Evolutionary conservation across 2,888 invertebrate species (phyloP).

Genomic region (Onchidella celtica): DNA sequence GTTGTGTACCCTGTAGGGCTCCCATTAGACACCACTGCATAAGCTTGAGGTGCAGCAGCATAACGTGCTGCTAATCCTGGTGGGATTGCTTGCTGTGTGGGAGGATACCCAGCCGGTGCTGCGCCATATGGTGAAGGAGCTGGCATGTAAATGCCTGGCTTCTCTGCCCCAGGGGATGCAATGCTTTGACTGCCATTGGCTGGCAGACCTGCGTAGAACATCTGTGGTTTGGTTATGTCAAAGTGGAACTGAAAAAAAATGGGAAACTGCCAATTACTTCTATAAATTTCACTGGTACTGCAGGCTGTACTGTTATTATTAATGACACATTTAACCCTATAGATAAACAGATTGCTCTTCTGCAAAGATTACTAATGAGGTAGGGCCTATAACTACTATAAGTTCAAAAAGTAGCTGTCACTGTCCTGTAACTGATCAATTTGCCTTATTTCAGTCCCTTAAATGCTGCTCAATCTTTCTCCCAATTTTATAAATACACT

Average conservation of each 20-base stretch:
- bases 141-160: constrained; percentile 39
- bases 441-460: too few relatives aligned
- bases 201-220: constrained; percentile 46
- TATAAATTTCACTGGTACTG: too few relatives aligned
- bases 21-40: constrained; percentile 44
- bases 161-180: constrained; percentile 23
- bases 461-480: too few relatives aligned
- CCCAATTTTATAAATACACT: too few relatives aligned
- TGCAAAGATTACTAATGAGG: neutral
- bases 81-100: constrained; percentile 13
- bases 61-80: constrained; percentile 38
- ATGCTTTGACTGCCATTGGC: constrained; percentile 31
- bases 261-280: too few relatives aligned
- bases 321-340: too few relatives aligned
- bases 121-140: constrained; percentile 26
- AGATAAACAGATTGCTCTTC: neutral
- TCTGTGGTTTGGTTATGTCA: constrained; percentile 4
- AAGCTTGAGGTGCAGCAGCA: constrained; percentile 44
- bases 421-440: too few relatives aligned
- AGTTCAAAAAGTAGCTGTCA: too few relatives aligned
- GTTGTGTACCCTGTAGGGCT: constrained; percentile 35
- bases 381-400: too few relatives aligned
- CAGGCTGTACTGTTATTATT: too few relatives aligned
- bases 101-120: constrained; percentile 33
- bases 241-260: too few relatives aligned